These are phyloP conservation scores for Sitobion miscanthi DNA, from an alignment of 1,140 invertebrate genomes.

Conservation along the genomic window DNA sequence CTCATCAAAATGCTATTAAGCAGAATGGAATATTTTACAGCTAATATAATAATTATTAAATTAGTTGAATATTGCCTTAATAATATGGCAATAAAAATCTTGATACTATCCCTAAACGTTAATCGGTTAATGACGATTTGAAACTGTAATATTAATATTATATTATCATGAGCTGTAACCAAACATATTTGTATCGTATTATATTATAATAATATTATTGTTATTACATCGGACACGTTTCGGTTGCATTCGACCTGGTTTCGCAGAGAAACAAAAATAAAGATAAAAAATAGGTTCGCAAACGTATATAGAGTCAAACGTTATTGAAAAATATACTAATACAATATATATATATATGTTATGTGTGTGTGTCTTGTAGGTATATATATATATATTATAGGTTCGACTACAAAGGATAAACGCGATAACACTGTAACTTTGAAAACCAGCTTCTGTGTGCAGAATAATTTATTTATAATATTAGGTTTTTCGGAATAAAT, in stretches of 20 bases:
- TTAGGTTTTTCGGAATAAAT: not conserved
- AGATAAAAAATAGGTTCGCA: not conserved
- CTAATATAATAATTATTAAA: not conserved
- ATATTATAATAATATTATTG: not conserved
- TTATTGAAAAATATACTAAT: not conserved
- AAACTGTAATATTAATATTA: not conserved
- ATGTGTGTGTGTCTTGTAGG: not conserved
- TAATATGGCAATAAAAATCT: conserved; percentile 2
- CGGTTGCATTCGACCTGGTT: not conserved
- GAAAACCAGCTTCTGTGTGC: not conserved
- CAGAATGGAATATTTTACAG: not conserved
- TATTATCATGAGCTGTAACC: not conserved
- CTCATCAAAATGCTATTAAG: conserved; percentile 41
- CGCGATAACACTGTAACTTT: not conserved
- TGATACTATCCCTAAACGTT: not conserved
- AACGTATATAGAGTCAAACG: not conserved
- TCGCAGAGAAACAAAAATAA: too few species aligned
- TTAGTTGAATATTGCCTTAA: not conserved
- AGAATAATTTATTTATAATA: conserved; percentile 14
- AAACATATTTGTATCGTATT: not conserved
- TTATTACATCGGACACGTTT: not conserved
- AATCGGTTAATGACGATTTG: not conserved
- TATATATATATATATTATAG: not conserved
- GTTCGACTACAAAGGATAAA: not conserved
- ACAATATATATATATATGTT: not conserved